Evolutionary conservation across 2,797 vertebrate species (phyloP).

Genomic region (Thalassophryne amazonica): DNA sequence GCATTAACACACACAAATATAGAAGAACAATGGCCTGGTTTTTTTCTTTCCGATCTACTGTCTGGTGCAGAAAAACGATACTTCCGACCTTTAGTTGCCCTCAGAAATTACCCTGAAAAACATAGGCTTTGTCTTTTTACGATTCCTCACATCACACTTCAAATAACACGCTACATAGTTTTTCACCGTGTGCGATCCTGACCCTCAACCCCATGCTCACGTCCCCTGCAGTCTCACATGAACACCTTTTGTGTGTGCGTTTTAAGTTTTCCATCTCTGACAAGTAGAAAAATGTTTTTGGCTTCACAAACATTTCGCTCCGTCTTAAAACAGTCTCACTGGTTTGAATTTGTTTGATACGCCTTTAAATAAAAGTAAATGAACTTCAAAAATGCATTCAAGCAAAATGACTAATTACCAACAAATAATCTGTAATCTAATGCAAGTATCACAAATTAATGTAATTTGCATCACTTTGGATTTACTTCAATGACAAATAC

Average conservation of each 20-base stretch:
- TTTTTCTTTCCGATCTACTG: neutral
- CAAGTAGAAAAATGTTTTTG: neutral
- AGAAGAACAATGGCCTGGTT: neutral
- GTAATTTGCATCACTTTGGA: too few relatives aligned
- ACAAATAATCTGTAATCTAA: too few relatives aligned
- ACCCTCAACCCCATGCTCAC: slow-evolving; percentile 10
- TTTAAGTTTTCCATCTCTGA: neutral
- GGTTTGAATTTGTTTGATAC: too few relatives aligned
- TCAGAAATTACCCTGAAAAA: neutral
- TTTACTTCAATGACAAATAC: too few relatives aligned
- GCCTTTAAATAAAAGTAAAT: too few relatives aligned
- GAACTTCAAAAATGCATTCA: too few relatives aligned
- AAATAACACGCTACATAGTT: slow-evolving; percentile 40
- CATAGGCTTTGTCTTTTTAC: slow-evolving; percentile 26
- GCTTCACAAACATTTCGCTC: neutral
- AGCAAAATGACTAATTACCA: too few relatives aligned
- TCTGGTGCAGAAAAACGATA: neutral
- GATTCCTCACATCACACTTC: slow-evolving; percentile 39
- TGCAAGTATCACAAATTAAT: too few relatives aligned
- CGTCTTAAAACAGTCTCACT: neutral
- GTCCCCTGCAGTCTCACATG: slow-evolving; percentile 10
- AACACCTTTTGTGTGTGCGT: neutral
- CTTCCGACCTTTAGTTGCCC: neutral
- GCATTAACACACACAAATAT: neutral
- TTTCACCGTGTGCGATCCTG: slow-evolving; percentile 21